Base-by-base conservation (phyloP, 2,797 vertebrate genomes). In the Mastacembelus armatus region DNA sequence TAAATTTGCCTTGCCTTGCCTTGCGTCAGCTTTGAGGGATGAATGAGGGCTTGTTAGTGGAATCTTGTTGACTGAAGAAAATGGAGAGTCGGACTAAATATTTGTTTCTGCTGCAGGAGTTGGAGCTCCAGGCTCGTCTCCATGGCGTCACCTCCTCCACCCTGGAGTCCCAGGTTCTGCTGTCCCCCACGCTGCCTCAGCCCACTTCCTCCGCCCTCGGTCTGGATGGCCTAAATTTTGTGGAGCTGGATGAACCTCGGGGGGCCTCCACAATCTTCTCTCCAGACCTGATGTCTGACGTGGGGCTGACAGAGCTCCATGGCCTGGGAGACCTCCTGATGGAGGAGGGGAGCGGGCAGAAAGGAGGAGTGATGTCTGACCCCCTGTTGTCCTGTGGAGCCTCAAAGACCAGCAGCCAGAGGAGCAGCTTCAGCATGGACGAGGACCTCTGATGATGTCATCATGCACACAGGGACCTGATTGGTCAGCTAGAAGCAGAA, bases 401-500 rank as follows among this genome's bases (percentile, higher is more conserved):
- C 5, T 95, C 94, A 2, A 94, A 93, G 80, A 90, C 90, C 66
- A 95, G 94, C 88, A 93, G 95, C 69, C 90, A 92, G 49, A 91
- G 93, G 74, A 95, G 95, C 90, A 95, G 95, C 84, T 95, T 95
- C 85, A 96, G 95, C 87, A 95, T 96, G 93, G 95, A 96, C 2
- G 93, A 95, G n/a, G 94, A 96, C 67, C 91, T 94, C 61, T 66
- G 77, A 87, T 57, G 72, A 48, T 11, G 18, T 65, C 60, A 36
- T 22, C 19, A 5, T n/a, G 15, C 11, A 12, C 0, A 1, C 48
- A 12, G n/a, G 6, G 3, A 33, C 52, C 29, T 61, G 19, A 73
- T 66, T 68, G 70, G 55, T 51, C 24, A 0, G 36, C 63, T n/a
- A 42, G 55, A 42, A 21, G 42, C 27, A 5, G 12, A 44, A 43